Percentiles rank a stretch among this genome's conserved stretches.
phyloP scores from a whole-genome alignment of 1,140 invertebrate genomes.

The Ooceraea biroi region DNA sequence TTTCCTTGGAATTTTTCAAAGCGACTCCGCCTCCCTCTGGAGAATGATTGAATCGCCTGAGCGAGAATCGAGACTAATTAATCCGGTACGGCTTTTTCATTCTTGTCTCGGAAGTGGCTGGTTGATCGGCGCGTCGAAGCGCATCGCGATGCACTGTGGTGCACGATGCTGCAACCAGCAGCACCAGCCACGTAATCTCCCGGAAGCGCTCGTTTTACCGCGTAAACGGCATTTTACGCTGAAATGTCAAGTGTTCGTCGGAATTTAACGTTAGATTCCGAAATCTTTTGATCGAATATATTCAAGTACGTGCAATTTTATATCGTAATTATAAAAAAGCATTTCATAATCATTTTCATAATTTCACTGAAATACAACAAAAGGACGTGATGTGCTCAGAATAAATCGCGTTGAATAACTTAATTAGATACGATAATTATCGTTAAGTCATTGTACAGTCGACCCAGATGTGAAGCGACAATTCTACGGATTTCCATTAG shows the following conservation, averaged over 20 bases:
- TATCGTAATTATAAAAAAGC: neutral
- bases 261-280: neutral
- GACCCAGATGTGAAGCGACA: neutral
- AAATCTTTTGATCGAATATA: neutral
- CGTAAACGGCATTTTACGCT: conserved; percentile 5
- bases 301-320: neutral
- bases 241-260: conserved; percentile 41
- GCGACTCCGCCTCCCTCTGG: neutral
- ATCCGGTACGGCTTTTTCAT: neutral
- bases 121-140: conserved; percentile 52
- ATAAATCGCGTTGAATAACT: no score
- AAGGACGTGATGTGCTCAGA: no score
- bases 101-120: neutral
- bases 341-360: no score
- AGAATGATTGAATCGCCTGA: conserved; percentile 50
- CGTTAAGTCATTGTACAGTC: neutral
- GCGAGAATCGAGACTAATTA: conserved; percentile 81
- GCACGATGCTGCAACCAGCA: conserved; percentile 16
- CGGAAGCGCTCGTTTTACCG: conserved; percentile 21
- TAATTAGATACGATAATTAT: no score
- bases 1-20: conserved; percentile 18
- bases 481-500: neutral
- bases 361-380: no score
- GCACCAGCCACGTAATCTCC: conserved; percentile 24
- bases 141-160: conserved; percentile 19